Evolutionary conservation across 2,888 invertebrate species (phyloP).

Genomic region (Physocephala rufipes): DNA sequence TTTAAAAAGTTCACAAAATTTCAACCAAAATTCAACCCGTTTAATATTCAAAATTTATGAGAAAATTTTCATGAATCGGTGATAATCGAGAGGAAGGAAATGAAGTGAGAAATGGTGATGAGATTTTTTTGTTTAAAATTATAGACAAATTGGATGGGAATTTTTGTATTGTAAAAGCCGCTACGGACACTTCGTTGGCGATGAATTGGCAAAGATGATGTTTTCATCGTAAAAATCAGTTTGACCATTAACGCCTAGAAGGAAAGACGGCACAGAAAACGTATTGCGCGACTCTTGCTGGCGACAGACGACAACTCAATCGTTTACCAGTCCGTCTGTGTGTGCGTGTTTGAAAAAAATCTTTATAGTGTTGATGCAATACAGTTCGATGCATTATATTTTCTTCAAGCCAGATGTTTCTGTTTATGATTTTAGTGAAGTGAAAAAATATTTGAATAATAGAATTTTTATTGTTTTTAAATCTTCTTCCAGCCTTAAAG

Average conservation of each 20-base stretch:
- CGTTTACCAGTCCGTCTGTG: not conserved
- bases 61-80: too few relatives aligned
- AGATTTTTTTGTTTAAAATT: too few relatives aligned
- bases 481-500: too few relatives aligned
- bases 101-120: too few relatives aligned
- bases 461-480: not conserved
- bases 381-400: not conserved
- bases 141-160: too few relatives aligned
- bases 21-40: too few relatives aligned
- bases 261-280: conserved; percentile 3
- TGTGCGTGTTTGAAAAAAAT: conserved; percentile 1
- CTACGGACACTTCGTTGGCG: not conserved
- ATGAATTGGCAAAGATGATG: not conserved
- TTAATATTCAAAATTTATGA: too few relatives aligned
- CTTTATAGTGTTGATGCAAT: not conserved
- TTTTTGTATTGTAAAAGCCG: not conserved
- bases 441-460: not conserved
- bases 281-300: not conserved
- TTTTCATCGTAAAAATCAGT: conserved; percentile 10
- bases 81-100: too few relatives aligned
- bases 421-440: not conserved
- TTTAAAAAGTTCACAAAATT: too few relatives aligned
- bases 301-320: not conserved
- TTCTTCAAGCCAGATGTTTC: not conserved
- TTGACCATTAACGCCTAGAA: conserved; percentile 15